These are phyloP conservation scores for Strix aluco DNA, from an alignment of 2,113 vertebrate genomes.

Conservation along the genomic window DNA sequence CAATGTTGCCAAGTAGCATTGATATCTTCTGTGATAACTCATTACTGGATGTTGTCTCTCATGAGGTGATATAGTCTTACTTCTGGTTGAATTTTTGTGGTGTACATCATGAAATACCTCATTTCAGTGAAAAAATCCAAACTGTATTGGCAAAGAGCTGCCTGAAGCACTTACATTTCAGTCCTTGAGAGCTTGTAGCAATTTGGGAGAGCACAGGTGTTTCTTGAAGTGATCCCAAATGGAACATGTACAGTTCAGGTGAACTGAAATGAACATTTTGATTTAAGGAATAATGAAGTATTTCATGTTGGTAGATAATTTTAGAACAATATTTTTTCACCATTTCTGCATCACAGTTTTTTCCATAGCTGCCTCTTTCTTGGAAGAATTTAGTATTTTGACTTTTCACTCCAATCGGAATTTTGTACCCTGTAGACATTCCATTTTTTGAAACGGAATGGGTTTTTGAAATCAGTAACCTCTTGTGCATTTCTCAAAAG, in stretches of 20 bases:
- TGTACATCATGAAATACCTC: neutral
- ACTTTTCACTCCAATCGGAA: neutral
- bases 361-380: neutral
- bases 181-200: neutral
- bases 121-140: neutral
- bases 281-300: neutral
- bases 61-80: neutral
- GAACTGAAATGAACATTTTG: neutral
- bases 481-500: neutral
- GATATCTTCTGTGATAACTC: neutral
- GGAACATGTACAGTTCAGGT: neutral
- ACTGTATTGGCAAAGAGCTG: neutral
- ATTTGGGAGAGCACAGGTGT: neutral
- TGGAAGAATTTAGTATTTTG: neutral
- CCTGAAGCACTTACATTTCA: neutral
- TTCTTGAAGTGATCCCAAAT: neutral
- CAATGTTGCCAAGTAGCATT: fast-evolving
- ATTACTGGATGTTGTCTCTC: neutral
- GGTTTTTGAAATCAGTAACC: neutral
- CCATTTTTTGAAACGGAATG: neutral
- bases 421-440: neutral
- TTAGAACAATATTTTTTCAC: neutral
- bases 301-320: neutral
- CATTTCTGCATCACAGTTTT: neutral
- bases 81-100: neutral